Base-by-base conservation (phyloP, 2,888 invertebrate species). In the Pseudolycoriella hygida region DNA sequence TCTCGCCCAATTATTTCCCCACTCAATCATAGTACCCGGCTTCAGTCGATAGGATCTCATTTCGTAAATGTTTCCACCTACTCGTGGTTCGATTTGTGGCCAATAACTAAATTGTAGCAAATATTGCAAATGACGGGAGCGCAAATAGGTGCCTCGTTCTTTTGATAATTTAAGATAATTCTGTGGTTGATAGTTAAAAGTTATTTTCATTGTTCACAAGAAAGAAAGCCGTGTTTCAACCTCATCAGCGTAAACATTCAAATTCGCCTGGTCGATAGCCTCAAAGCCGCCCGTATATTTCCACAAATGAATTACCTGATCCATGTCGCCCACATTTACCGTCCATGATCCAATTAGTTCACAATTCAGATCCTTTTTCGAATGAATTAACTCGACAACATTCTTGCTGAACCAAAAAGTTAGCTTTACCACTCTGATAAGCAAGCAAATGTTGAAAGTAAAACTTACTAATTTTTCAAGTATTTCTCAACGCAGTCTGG, bases 1-100 rank as follows among this genome's bases (percentile, higher is more conserved):
- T 55, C 90, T 74, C 1, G 93, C 93, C 96, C 97, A 98, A 64
- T 96, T 94, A 67, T 97, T 97, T 46, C 94, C 97, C 97, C 97
- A 98, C 67, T 97, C 97, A 54, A 97, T 96, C 96, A 97, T 96
- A 1, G 96, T 96, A 43, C 97, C 97, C 0, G 97, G 96, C 67
- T 93, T 93, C 38, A 98, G 69, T 51, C 89, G 86, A 64, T 84
- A 90, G 55, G 82, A 74, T 4, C 93, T 74, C 57, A 98, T 84
- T 70, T 98, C 97, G 59, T 98, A 98, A 53, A 94, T 85, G 61
- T 94, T 86, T 48, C 70, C 72, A 2, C 77, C 73, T 0, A 70
- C 64, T 20, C 92, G 72, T 19, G 80, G 75, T 50, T 76, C 70
- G 19, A 84, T 78, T 47, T 79, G 76, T 12, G 94, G 93, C 98